Conservation (phyloP, 2,888 invertebrate species). For the Poecilobothrus nobilitatus region DNA sequence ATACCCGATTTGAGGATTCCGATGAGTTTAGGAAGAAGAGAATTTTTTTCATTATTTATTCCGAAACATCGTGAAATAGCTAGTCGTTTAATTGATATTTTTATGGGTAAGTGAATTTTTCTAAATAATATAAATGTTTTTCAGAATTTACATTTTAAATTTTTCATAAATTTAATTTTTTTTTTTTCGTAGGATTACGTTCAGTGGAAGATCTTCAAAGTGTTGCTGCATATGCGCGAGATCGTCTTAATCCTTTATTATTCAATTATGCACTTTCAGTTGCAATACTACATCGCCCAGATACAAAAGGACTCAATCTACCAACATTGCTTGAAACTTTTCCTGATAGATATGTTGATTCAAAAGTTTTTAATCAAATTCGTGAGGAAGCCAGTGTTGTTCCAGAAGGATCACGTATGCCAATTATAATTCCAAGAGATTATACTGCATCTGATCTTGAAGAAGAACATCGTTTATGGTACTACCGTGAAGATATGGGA, state of each 20-base stretch:
- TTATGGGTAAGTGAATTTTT: conserved; percentile 54
- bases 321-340: conserved; percentile 54
- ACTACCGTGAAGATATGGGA: conserved; percentile 45
- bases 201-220: conserved; percentile 57
- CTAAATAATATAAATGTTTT: too few relatives aligned
- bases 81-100: conserved; percentile 56
- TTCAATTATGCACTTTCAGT: conserved; percentile 69
- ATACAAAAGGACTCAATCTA: conserved; percentile 49
- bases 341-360: conserved; percentile 54
- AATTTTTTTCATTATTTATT: conserved; percentile 63
- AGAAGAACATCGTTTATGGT: conserved; percentile 72
- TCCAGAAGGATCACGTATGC: conserved; percentile 53
- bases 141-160: background rate
- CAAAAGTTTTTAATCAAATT: conserved; percentile 48
- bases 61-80: conserved; percentile 60
- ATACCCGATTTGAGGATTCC: conserved; percentile 56
- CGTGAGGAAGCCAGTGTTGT: conserved; percentile 49
- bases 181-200: conserved; percentile 47
- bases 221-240: conserved; percentile 58
- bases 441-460: conserved; percentile 63
- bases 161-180: background rate
- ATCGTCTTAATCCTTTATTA: conserved; percentile 62
- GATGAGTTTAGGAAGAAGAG: conserved; percentile 53
- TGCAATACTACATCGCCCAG: conserved; percentile 55
- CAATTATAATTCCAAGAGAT: conserved; percentile 49